Evolutionary conservation across 2,888 invertebrate species (phyloP), one percentile per base, ranked within the genome.

Genomic region (Girardia tigrina): DNA sequence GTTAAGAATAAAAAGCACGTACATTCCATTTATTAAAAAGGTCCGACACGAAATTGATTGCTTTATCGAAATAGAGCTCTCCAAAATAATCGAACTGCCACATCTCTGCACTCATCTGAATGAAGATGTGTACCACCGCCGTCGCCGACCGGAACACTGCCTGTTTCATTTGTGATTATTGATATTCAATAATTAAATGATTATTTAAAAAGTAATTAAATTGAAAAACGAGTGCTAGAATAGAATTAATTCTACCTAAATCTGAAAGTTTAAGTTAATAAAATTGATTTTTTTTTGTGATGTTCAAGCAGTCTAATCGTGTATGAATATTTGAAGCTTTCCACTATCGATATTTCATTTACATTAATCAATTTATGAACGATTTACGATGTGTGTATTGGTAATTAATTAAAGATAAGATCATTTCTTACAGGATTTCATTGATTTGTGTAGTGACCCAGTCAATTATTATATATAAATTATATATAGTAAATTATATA

Each of bases 1-100:
- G 42, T 42, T 70, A 14, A 26, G 12, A 23, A 70, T 8, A 23
- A 72, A 72, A 8, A 71, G 28, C 83, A 79, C 82, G 76, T 79
- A 90, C 90, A 86, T 92, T 93, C 98, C 97, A 98, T 82, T 93
- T 93, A 78, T 90, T 89, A 87, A 98, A 97, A 1, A 98, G 87
- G 83, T 97, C 94, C 0, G 92, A 89, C 27, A 98, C 86, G 83
- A 98, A 98, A 0, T 97, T 94, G 0, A 97, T 92, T 71, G 97
- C 94, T 78, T 87, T 88, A 85, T 98, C 98, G 86, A 95, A 95
- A 83, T 98, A 98, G 74, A 98, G 86, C 86, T 99, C 97, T 0
- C 98, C 98, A 82, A 94, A 91, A 78, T 94, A 91, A 85, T 99
- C 97, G 86, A 94, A 95, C 81, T 97, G 94, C 97, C 97, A 98